Base-by-base conservation (phyloP, 2,888 invertebrate genomes). In the Leptopilina myrica region DNA sequence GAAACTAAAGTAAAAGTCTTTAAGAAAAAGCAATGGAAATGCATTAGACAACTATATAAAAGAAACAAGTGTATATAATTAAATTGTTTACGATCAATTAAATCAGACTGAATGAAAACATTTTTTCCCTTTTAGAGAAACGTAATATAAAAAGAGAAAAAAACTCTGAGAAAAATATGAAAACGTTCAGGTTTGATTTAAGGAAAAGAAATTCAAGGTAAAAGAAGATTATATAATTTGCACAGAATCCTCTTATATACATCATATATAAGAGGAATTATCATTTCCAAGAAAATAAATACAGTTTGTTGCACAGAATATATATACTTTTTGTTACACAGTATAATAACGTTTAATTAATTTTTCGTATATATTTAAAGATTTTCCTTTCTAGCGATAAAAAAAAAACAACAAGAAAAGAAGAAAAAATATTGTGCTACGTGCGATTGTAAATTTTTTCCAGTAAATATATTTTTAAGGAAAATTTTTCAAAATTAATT, bases 151-250 rank as follows among this genome's bases (percentile, higher is more conserved):
- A 11, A 11, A 49, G 11, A 11, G 12, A 11, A 49, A 11, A 49
- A 49, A 49, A 49, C 12, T 9, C 7, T 49, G 49, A 49, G 49
- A 49, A 49, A 43, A 49, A 49, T 49, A 49, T 49, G 49, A 20
- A 62, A 62, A 62, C 15, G 20, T 62, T 62, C 59, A 59, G 8
- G 46, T 12, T 49, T 43, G n/a, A 67, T 67, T 49, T 43, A 7
- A 67, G 67, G 67, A 49, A 49, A 67, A 46, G 33, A 67, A 67
- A 67, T 49, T 46, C 67, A 67, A 67, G 67, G 67, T n/a, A 46
- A 46, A n/a, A 33, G 33, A 67, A 67, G 67, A 43, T 66, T 43
- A 33, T 14, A 46, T 67, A 46, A 62, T 62, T 43, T 46, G 9
- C 3, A 67, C 33, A 15, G 26, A 33, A 49, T 49, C 49, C 49